A percentile compares a stretch with the other conserved stretches of the same genome.
These are phyloP conservation scores for Decapterus maruadsi DNA, from an alignment of 2,797 vertebrate species.

Conservation along the genomic window DNA sequence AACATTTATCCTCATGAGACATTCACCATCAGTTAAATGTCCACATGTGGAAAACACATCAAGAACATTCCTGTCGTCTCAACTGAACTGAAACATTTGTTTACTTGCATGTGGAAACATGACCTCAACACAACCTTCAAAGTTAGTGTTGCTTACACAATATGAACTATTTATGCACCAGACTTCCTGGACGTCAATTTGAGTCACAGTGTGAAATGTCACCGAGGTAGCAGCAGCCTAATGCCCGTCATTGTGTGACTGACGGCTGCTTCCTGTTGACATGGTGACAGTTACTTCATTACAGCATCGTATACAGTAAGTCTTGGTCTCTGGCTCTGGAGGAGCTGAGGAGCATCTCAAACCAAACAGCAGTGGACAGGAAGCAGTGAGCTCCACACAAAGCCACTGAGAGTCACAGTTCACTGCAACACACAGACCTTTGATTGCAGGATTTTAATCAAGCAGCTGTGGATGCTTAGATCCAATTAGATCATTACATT, in stretches of 20 bases:
- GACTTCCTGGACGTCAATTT: background rate
- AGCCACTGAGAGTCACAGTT: background rate
- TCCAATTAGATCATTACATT: background rate
- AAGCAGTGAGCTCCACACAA: background rate
- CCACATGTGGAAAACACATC: no score
- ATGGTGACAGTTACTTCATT: background rate
- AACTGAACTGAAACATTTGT: no score
- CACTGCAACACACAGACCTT: background rate
- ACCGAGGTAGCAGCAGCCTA: background rate
- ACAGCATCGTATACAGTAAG: background rate
- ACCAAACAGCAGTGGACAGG: background rate
- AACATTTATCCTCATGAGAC: no score
- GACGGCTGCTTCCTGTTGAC: background rate
- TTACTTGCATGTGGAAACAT: no score
- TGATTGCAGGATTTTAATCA: slow-evolving; percentile 19
- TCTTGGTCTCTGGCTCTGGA: background rate
- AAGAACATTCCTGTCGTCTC: no score
- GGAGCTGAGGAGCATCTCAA: background rate
- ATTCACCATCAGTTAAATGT: no score
- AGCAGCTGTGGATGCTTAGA: background rate
- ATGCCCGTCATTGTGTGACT: background rate
- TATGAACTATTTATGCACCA: no score
- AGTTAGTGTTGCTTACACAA: no score
- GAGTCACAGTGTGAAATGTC: background rate
- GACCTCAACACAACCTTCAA: no score